Percentiles rank a stretch among this genome's conserved stretches.
phyloP scores from a whole-genome alignment of 2,888 invertebrate genomes.

The Biston betularia region DNA sequence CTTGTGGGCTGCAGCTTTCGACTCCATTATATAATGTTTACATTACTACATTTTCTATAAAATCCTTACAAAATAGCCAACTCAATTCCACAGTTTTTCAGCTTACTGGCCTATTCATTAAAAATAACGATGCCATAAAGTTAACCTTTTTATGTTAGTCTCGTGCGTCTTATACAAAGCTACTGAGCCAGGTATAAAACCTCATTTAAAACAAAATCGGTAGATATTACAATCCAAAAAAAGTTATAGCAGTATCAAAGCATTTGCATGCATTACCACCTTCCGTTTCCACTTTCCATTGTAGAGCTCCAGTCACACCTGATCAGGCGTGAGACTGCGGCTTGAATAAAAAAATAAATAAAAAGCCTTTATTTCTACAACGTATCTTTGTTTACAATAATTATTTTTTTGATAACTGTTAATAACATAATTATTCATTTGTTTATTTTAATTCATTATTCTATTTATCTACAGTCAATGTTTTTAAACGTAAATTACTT shows the following conservation, averaged over 20 bases:
- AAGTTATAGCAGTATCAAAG: conserved; percentile 19
- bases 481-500: no score
- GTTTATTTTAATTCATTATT: no score
- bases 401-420: no score
- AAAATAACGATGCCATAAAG: conserved; percentile 25
- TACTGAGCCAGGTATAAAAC: conserved; percentile 17
- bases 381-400: no score
- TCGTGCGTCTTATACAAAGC: conserved; percentile 26
- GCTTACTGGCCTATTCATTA: conserved; percentile 3
- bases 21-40: no score
- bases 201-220: conserved; percentile 28
- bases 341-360: neutral
- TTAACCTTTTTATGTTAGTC: conserved; percentile 27
- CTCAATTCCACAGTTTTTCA: neutral
- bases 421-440: no score
- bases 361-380: no score
- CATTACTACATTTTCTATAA: no score
- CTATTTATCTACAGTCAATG: no score
- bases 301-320: conserved; percentile 14
- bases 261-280: conserved; percentile 38
- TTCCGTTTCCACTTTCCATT: conserved; percentile 32
- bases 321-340: neutral
- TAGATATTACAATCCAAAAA: conserved; percentile 17
- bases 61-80: neutral
- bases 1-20: no score